Evolutionary conservation across 2,888 invertebrate species (phyloP), one percentile per base, ranked within the genome.

Genomic region (Elysia crispata): DNA sequence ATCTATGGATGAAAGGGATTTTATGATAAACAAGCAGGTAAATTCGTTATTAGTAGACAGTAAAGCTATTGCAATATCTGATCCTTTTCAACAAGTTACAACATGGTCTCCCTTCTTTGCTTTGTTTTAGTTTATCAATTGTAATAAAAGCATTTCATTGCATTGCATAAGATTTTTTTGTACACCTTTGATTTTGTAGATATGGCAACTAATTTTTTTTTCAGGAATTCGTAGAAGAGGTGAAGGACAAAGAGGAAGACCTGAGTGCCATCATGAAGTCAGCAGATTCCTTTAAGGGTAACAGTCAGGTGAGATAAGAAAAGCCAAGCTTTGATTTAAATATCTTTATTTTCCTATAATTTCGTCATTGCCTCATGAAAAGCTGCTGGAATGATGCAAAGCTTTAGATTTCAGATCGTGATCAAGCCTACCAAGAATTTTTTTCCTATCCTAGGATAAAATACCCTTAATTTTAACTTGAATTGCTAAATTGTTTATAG

Each of bases 151-250:
- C 33, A 1, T 70, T 41, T 41, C 49, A 31, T 23, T 41, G 3
- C 3, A 41, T 3, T 41, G 5, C 6, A 74, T n/a, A 5, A 6
- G n/a, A 30, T 72, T 72, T 8, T 25, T 50, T 25, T 41, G 1
- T 50, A 15, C 25, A 50, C 13, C 18, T 25, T 50, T 50, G 15
- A 25, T 57, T 57, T 30, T 60, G 25, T 60, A 60, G 18, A 20
- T 15, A 28, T 74, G 31, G 31, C 20, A 30, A 15, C 23, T 57
- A 1, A 60, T 60, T 60, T 20, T 18, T 23, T 60, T 60, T 80
- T 57, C 85, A 91, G 91, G 86, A 86, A 49, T 89, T 91, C 73
- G 86, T 88, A 60, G 90, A 90, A 60, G 89, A 90, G 77, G 83
- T 90, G 31, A 86, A 86, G 72, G 85, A 83, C 5, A 89, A 90